Evolutionary conservation across 1,140 invertebrate species (phyloP).

Genomic region (Anthonomus grandis): DNA sequence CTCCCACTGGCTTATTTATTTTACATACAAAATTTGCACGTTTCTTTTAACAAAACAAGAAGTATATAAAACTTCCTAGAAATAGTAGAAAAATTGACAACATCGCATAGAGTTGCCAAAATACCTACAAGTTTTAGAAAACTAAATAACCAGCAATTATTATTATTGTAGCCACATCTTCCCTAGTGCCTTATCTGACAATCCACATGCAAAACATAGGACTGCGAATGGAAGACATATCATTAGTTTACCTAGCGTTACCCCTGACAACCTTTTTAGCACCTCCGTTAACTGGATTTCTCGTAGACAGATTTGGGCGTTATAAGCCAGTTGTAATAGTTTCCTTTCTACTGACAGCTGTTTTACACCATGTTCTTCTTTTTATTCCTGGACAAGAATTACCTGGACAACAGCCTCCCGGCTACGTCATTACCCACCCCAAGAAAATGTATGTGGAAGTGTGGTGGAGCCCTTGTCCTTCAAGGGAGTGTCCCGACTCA

Average conservation of each 20-base stretch:
- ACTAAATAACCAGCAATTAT: too few relatives aligned
- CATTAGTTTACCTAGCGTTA: conserved; percentile 77
- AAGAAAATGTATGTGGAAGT: conserved; percentile 65
- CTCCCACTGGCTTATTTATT: too few relatives aligned
- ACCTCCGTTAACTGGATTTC: conserved; percentile 72
- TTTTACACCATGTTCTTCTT: conserved; percentile 69
- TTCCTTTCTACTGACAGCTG: conserved; percentile 66
- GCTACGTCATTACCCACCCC: conserved; percentile 69
- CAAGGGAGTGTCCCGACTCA: conserved; percentile 68
- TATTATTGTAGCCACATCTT: conserved; percentile 72
- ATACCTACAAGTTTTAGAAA: neutral
- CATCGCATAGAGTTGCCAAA: neutral
- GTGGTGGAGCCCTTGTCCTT: conserved; percentile 76
- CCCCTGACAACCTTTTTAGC: conserved; percentile 78
- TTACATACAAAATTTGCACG: too few relatives aligned
- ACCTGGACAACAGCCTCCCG: conserved; percentile 65
- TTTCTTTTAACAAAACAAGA: too few relatives aligned
- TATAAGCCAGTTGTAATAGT: conserved; percentile 76
- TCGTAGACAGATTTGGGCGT: conserved; percentile 77
- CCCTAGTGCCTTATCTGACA: conserved; percentile 76
- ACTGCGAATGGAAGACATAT: conserved; percentile 77
- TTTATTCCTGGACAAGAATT: conserved; percentile 71
- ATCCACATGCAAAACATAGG: conserved; percentile 87
- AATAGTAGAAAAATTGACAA: neutral
- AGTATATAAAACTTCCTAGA: too few relatives aligned